These are phyloP conservation scores for Platyscapa corneri DNA, from an alignment of 1,140 invertebrate genomes.

Conservation along the genomic window DNA sequence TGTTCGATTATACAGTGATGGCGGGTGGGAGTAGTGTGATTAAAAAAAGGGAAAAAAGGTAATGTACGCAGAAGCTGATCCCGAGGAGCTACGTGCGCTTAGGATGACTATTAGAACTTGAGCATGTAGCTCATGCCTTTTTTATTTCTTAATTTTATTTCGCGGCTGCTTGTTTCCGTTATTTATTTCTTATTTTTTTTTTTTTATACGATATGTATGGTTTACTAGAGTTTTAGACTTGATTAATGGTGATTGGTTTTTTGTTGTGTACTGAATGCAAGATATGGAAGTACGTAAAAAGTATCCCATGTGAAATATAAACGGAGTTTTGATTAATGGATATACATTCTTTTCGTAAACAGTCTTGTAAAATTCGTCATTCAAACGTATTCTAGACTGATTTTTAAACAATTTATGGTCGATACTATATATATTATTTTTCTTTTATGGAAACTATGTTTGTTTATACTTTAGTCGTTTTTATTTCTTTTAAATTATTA, in stretches of 20 bases:
- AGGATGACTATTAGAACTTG: slow-evolving; percentile 27
- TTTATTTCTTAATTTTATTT: background rate
- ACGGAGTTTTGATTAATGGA: slow-evolving; percentile 10
- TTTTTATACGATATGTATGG: slow-evolving; percentile 36
- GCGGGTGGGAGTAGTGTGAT: background rate
- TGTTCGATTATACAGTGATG: slow-evolving; percentile 28
- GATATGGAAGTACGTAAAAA: slow-evolving; percentile 18
- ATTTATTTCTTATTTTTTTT: background rate
- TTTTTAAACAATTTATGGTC: background rate
- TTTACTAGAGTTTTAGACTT: slow-evolving; percentile 44
- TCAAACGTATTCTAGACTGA: background rate
- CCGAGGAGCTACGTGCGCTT: slow-evolving; percentile 10
- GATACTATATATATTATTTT: too few species aligned
- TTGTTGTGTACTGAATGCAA: slow-evolving; percentile 24
- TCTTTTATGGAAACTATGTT: too few species aligned
- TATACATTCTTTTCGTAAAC: slow-evolving; percentile 20
- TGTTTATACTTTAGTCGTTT: too few species aligned
- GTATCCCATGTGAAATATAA: slow-evolving; percentile 2
- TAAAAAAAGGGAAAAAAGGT: background rate
- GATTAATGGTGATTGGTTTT: slow-evolving; percentile 49
- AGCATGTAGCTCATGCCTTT: background rate
- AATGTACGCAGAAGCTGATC: slow-evolving; percentile 8
- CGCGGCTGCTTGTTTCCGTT: slow-evolving; percentile 5
- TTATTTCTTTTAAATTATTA: too few species aligned
- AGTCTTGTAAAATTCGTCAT: background rate